phyloP scores from a whole-genome alignment of 2,888 invertebrate species.

The Drosophila pseudotalamancana region DNA sequence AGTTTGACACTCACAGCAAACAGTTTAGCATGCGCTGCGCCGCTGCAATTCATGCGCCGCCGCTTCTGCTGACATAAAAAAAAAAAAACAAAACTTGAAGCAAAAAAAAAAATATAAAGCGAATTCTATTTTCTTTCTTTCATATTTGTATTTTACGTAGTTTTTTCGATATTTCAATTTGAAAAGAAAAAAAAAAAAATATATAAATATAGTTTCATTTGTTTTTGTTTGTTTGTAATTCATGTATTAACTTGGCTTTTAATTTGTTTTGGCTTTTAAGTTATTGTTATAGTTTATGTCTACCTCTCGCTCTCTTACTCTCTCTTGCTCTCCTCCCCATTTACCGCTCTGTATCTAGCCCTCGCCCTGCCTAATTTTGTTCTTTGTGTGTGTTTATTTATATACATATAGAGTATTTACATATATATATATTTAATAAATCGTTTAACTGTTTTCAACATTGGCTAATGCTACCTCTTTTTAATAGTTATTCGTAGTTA shows the following conservation, averaged over 20 bases:
- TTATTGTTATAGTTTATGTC: slow-evolving; percentile 27
- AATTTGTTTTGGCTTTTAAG: slow-evolving; percentile 37
- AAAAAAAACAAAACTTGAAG: background rate
- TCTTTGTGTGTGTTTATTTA: slow-evolving; percentile 33
- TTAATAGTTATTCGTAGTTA: slow-evolving; percentile 40
- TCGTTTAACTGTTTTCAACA: slow-evolving; percentile 33
- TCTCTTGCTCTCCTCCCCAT: slow-evolving; percentile 12
- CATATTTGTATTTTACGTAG: slow-evolving; percentile 24
- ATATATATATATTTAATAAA: slow-evolving; percentile 20
- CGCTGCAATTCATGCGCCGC: slow-evolving; percentile 27
- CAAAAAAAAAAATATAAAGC: slow-evolving; percentile 4
- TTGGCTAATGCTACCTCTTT: slow-evolving; percentile 50
- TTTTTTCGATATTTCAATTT: slow-evolving; percentile 22
- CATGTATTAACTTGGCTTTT: slow-evolving; percentile 55
- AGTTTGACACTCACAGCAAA: slow-evolving; percentile 31
- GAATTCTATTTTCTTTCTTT: slow-evolving; percentile 18
- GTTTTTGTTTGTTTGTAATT: slow-evolving; percentile 12
- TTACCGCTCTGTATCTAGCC: slow-evolving; percentile 37
- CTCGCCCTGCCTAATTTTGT: slow-evolving; percentile 39
- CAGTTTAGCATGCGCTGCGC: slow-evolving; percentile 52
- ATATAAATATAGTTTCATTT: slow-evolving; percentile 1
- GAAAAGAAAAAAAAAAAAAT: no score
- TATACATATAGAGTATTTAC: slow-evolving; percentile 10
- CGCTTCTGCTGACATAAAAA: slow-evolving; percentile 33
- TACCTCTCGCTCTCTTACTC: slow-evolving; percentile 1